A percentile compares a stretch with the other conserved stretches of the same genome.
Conservation (phyloP, 2,888 invertebrate genomes). For the Lapara coniferarum region DNA sequence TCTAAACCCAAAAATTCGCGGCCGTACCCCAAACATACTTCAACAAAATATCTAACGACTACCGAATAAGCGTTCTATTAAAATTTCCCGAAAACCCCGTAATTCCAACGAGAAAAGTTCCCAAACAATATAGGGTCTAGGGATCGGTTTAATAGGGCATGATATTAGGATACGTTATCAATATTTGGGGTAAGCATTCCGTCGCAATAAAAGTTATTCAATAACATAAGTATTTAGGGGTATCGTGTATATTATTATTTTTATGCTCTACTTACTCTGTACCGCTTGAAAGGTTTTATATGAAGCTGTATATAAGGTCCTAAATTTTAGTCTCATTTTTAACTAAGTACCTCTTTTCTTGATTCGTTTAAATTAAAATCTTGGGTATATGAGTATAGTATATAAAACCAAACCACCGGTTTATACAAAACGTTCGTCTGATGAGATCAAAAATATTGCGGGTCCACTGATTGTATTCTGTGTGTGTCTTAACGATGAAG, state of each 20-base stretch:
- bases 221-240: background rate
- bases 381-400: no score
- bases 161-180: constrained; percentile 3
- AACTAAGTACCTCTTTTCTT: no score
- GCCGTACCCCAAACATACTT: background rate
- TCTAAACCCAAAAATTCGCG: background rate
- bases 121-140: constrained; percentile 13
- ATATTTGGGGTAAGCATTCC: constrained; percentile 13
- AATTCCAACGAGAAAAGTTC: constrained; percentile 7
- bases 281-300: no score
- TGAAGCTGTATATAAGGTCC: no score
- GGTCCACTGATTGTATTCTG: no score
- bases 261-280: no score
- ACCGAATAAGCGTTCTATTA: background rate
- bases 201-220: background rate
- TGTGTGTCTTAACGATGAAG: no score
- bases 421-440: no score
- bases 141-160: constrained; percentile 9
- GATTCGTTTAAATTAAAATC: no score
- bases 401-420: no score
- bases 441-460: no score
- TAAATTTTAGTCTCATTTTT: no score
- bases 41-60: background rate
- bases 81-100: background rate
- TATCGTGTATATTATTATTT: background rate